Evolutionary conservation across 2,888 invertebrate species (phyloP).

Genomic region (Epicampocera succincta): DNA sequence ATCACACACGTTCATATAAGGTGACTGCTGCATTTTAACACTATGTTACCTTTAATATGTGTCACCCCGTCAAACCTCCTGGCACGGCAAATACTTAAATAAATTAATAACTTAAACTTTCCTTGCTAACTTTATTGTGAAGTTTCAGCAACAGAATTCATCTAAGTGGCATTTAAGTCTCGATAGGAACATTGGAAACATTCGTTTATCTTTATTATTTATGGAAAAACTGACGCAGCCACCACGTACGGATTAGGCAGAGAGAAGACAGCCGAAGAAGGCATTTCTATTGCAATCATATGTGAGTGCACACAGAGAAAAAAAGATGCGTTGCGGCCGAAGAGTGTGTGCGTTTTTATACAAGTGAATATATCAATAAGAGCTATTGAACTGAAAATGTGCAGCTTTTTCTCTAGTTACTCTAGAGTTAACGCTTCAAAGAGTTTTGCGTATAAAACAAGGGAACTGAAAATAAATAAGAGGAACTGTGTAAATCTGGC

Average conservation of each 20-base stretch:
- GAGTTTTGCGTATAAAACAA: too few relatives aligned
- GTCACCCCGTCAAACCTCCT: neutral
- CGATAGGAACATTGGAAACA: constrained; percentile 28
- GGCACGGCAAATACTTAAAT: neutral
- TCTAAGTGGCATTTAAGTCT: constrained; percentile 43
- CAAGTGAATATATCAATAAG: too few relatives aligned
- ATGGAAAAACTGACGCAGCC: constrained; percentile 32
- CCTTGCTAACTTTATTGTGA: neutral
- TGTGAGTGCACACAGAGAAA: neutral
- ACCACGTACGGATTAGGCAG: constrained; percentile 33
- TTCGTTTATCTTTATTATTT: constrained; percentile 43
- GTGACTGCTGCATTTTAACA: too few relatives aligned
- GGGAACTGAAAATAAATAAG: too few relatives aligned
- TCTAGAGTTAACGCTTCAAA: too few relatives aligned
- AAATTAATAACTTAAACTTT: neutral
- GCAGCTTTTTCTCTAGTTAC: too few relatives aligned
- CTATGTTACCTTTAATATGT: neutral
- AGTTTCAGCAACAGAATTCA: constrained; percentile 22
- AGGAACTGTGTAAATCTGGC: too few relatives aligned
- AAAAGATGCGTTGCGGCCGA: too few relatives aligned
- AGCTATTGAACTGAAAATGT: too few relatives aligned
- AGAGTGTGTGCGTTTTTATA: too few relatives aligned
- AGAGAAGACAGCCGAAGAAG: constrained; percentile 23
- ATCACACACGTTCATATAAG: too few relatives aligned
- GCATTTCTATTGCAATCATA: neutral